Percentiles rank a stretch among this genome's conserved stretches.
phyloP scores from a whole-genome alignment of 2,113 vertebrate genomes.

The Sorex fumeus region DNA sequence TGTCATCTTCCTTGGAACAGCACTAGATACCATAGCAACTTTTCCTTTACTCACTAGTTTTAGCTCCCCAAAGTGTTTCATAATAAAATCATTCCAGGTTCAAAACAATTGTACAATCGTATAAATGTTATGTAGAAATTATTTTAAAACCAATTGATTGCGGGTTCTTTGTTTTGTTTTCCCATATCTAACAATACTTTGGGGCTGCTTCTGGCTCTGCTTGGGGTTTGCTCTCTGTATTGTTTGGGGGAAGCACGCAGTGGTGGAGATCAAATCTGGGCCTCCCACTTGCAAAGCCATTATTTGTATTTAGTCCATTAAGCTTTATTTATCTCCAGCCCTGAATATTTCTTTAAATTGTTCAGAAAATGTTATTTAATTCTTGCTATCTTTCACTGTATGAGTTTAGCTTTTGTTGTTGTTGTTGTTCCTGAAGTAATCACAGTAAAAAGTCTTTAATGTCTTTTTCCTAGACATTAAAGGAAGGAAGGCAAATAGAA shows the following conservation, averaged over 20 bases:
- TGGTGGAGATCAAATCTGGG: background rate
- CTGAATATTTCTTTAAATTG: too few species aligned
- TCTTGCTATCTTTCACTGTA: background rate
- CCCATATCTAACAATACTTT: background rate
- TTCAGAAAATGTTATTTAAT: too few species aligned
- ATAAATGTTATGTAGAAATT: too few species aligned
- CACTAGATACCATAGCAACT: background rate
- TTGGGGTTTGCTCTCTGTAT: too few species aligned
- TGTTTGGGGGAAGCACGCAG: too few species aligned
- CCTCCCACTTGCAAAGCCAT: background rate
- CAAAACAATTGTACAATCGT: too few species aligned
- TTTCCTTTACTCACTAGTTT: background rate
- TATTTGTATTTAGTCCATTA: too few species aligned
- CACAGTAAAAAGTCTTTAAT: background rate
- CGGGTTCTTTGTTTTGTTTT: background rate
- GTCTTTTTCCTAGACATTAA: background rate
- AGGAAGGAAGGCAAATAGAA: background rate
- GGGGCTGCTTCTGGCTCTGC: too few species aligned
- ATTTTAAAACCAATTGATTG: too few species aligned
- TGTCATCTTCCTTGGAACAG: background rate
- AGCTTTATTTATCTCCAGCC: too few species aligned
- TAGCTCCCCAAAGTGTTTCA: background rate
- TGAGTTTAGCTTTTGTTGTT: background rate
- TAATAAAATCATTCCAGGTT: too few species aligned
- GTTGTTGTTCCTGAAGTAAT: constrained; percentile 41